A percentile compares a stretch with the other conserved stretches of the same genome.
Conservation (phyloP, 2,113 vertebrate genomes). For the Isurus oxyrinchus region DNA sequence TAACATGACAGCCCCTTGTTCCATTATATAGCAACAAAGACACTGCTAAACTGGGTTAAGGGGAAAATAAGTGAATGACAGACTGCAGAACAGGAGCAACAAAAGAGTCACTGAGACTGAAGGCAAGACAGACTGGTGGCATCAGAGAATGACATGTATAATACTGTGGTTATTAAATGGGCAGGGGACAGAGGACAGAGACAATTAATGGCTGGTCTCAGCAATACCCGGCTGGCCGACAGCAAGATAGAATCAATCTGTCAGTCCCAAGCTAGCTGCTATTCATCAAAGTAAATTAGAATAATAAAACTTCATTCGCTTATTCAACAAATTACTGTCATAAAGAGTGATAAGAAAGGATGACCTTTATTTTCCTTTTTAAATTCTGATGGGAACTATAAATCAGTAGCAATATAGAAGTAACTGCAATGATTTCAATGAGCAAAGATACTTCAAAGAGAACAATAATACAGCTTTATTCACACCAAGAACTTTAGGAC, state of each 20-base stretch:
- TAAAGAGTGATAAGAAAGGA: neutral
- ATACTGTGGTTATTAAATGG: neutral
- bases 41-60: neutral
- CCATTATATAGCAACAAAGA: neutral
- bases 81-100: too few relatives aligned
- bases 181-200: neutral
- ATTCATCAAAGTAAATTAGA: neutral
- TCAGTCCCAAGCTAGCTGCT: neutral
- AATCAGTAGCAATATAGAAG: neutral
- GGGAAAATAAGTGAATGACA: neutral
- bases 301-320: neutral
- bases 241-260: neutral
- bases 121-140: neutral
- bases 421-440: neutral
- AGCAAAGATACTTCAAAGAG: neutral
- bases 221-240: too few relatives aligned
- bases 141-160: neutral
- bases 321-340: slow-evolving; percentile 4
- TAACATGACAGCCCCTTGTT: neutral
- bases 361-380: neutral
- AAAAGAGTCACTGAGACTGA: neutral
- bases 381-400: neutral
- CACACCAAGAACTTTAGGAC: neutral
- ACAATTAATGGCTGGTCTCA: neutral
- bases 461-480: neutral